Evolutionary conservation across 2,113 vertebrate species (phyloP).

Genomic region (Malurus elegans): DNA sequence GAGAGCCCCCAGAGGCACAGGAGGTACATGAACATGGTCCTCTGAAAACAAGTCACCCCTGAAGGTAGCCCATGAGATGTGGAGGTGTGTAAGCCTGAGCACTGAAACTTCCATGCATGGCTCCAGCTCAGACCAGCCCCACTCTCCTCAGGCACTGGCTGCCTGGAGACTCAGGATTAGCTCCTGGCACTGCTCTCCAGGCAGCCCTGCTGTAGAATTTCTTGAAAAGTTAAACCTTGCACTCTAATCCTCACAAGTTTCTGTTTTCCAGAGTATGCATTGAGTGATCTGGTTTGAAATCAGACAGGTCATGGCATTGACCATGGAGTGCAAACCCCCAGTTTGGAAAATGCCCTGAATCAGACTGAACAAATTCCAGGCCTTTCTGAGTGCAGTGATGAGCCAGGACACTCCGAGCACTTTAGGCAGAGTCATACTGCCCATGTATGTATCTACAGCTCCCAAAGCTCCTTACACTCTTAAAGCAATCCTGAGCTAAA

Average conservation of each 20-base stretch:
- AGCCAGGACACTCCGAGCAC: background rate
- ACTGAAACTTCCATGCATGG: background rate
- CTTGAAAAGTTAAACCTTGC: background rate
- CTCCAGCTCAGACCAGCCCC: background rate
- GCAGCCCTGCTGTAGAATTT: background rate
- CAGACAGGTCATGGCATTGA: background rate
- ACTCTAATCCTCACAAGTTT: background rate
- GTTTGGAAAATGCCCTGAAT: background rate
- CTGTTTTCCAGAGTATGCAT: background rate
- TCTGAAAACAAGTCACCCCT: background rate
- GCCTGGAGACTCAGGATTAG: background rate
- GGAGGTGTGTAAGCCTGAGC: background rate
- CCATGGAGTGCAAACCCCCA: background rate
- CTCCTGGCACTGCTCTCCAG: background rate
- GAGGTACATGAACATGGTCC: background rate
- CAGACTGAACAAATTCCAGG: background rate
- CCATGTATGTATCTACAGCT: background rate
- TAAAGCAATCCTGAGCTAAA: background rate
- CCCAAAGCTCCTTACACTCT: background rate
- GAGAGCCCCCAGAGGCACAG: background rate
- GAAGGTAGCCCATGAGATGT: background rate
- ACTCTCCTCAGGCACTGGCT: background rate
- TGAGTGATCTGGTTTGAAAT: background rate
- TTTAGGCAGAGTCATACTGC: background rate
- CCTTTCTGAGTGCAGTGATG: background rate